Evolutionary conservation across 2,797 vertebrate species (phyloP).

Genomic region (Girardinus metallicus): DNA sequence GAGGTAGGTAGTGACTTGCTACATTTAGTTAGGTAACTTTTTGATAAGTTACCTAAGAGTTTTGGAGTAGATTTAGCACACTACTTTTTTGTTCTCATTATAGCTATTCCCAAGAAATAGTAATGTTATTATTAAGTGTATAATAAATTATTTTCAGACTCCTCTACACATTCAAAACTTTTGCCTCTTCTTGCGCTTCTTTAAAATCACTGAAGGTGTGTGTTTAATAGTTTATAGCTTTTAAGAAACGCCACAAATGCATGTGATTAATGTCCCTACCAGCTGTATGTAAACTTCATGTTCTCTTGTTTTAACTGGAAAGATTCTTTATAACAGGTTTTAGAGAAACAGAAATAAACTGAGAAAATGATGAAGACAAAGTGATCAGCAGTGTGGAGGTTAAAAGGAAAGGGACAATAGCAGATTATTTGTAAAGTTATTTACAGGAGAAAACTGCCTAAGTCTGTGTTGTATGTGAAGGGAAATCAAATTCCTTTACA

Average conservation of each 20-base stretch:
- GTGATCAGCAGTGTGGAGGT: background rate
- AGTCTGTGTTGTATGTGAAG: conserved; percentile 25
- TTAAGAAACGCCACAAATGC: background rate
- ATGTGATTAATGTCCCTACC: background rate
- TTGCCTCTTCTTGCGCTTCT: background rate
- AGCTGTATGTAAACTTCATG: background rate
- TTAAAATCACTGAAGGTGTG: background rate
- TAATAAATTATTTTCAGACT: background rate
- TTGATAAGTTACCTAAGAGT: no score
- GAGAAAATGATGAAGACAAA: background rate
- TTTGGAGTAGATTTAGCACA: no score
- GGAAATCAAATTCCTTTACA: conserved; percentile 10
- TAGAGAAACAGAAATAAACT: background rate
- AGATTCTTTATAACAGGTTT: background rate
- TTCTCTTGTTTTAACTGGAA: background rate
- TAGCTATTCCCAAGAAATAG: no score
- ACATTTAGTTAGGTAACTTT: no score
- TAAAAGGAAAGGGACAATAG: background rate
- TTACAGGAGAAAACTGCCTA: background rate
- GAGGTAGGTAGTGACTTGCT: no score
- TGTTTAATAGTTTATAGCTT: no score
- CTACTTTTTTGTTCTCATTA: no score
- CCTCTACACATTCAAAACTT: background rate
- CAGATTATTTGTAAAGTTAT: background rate
- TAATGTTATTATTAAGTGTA: no score